A percentile compares a stretch with the other conserved stretches of the same genome.
These are phyloP conservation scores for Labrus mixtus DNA, from an alignment of 2,113 vertebrate species.

Conservation along the genomic window DNA sequence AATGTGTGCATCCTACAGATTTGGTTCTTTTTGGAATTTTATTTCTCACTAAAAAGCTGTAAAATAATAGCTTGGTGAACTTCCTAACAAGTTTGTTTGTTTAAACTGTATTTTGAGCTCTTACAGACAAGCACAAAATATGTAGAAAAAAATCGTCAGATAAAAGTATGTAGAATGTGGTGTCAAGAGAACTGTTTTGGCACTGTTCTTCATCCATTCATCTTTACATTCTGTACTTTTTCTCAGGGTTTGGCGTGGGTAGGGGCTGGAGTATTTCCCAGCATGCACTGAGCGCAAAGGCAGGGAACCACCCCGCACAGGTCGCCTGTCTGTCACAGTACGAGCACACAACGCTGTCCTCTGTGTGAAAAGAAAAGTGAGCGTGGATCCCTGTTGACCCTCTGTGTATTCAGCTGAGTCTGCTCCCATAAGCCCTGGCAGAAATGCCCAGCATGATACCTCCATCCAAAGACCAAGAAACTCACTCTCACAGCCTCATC, in stretches of 20 bases:
- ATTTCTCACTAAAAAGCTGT: too few species aligned
- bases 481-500: slow-evolving; percentile 64
- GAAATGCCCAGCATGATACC: slow-evolving; percentile 77
- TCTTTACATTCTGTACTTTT: not conserved
- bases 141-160: too few species aligned
- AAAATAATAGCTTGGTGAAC: too few species aligned
- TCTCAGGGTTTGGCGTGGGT: not conserved
- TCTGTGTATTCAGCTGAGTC: slow-evolving; percentile 64
- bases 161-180: not conserved
- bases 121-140: too few species aligned
- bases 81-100: too few species aligned
- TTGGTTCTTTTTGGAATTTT: too few species aligned
- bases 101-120: too few species aligned
- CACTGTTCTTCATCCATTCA: slow-evolving; percentile 32
- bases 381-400: slow-evolving; percentile 67
- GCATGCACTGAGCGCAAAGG: slow-evolving; percentile 43
- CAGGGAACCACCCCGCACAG: slow-evolving; percentile 40
- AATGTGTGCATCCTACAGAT: too few species aligned
- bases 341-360: slow-evolving; percentile 33
- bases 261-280: slow-evolving; percentile 22
- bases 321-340: slow-evolving; percentile 47
- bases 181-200: not conserved
- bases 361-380: slow-evolving; percentile 68
- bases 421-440: slow-evolving; percentile 62
- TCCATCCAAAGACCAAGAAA: slow-evolving; percentile 60